These are phyloP conservation scores for Oreochromis tanganicae DNA, from an alignment of 2,113 vertebrate species.

Conservation along the genomic window DNA sequence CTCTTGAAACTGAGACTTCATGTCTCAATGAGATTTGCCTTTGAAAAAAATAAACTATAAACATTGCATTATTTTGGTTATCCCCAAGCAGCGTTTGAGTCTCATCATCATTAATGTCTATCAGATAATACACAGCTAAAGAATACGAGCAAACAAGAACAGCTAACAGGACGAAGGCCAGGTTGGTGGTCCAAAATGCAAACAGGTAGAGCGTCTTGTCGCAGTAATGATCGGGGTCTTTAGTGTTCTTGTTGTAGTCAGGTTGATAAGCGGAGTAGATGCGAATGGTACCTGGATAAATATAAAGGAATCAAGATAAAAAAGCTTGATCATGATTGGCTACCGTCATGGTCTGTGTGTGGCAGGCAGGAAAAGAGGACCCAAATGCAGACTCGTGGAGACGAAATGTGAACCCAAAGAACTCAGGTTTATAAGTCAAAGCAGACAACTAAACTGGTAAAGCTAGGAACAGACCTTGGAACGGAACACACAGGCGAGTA, in stretches of 20 bases:
- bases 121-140: neutral
- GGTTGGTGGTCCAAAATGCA: conserved; percentile 70
- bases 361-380: neutral
- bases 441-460: too few relatives aligned
- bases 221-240: conserved; percentile 1
- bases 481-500: neutral
- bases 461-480: too few relatives aligned
- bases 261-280: conserved; percentile 72
- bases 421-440: too few relatives aligned
- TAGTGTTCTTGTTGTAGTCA: conserved; percentile 52
- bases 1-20: rapidly evolving
- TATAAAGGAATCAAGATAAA: rapidly evolving
- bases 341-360: neutral
- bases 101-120: neutral
- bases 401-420: too few relatives aligned
- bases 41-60: rapidly evolving
- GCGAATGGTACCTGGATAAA: neutral
- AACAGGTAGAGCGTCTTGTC: conserved; percentile 67
- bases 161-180: conserved; percentile 48
- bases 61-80: neutral
- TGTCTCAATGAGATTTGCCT: neutral
- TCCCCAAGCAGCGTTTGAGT: rapidly evolving
- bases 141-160: rapidly evolving
- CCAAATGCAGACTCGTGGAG: neutral
- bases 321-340: neutral